Evolutionary conservation across 2,888 invertebrate species (phyloP).

Genomic region (Capitulum mitella): DNA sequence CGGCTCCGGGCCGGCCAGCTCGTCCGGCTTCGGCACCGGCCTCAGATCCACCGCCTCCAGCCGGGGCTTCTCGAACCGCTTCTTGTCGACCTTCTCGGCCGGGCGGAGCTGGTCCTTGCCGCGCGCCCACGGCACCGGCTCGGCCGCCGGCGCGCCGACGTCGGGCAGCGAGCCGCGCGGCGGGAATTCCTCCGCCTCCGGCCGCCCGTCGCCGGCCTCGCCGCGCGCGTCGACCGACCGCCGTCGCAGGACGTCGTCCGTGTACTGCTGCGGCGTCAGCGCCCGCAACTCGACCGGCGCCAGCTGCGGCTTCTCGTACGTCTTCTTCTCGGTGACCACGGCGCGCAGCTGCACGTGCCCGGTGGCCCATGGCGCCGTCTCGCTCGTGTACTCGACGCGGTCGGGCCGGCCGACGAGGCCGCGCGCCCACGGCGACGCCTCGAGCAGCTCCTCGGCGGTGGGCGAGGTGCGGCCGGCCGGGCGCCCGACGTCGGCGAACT

Average conservation of each 20-base stretch:
- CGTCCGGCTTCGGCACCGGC: slow-evolving; percentile 26
- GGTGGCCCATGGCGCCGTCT: slow-evolving; percentile 1
- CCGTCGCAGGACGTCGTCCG: not conserved
- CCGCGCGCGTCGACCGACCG: not conserved
- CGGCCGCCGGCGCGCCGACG: too few species aligned
- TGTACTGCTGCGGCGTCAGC: not conserved
- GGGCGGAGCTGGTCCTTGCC: not conserved
- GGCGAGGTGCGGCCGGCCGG: not conserved
- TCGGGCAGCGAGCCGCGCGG: too few species aligned
- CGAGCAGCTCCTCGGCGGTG: not conserved
- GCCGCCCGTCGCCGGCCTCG: not conserved
- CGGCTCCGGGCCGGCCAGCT: slow-evolving; percentile 22
- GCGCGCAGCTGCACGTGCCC: not conserved
- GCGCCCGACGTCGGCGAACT: not conserved
- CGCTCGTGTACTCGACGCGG: not conserved
- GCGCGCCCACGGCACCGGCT: not conserved
- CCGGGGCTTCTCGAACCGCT: slow-evolving; percentile 18
- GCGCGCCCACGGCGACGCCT: slow-evolving; percentile 10
- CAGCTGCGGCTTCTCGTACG: not conserved
- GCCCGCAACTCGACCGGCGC: not conserved
- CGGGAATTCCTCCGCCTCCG: too few species aligned
- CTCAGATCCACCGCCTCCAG: slow-evolving; percentile 27
- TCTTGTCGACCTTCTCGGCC: not conserved
- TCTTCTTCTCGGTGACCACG: not conserved
- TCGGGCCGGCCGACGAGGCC: not conserved